Conservation (phyloP, 2,888 invertebrate genomes). For the Athripsodes cinereus region DNA sequence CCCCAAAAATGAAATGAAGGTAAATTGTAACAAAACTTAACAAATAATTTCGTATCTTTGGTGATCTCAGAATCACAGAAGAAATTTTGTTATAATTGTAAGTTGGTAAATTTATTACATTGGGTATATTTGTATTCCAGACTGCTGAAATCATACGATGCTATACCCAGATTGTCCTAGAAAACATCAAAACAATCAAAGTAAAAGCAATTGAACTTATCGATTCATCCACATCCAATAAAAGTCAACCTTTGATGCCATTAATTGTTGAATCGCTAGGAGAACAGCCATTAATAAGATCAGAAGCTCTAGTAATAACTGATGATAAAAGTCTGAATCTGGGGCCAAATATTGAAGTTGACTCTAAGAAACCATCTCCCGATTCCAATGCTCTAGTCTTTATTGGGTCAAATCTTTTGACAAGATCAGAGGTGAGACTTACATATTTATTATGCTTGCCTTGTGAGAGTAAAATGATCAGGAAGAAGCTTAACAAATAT, state of each 20-base stretch:
- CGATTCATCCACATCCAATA: conserved; percentile 48
- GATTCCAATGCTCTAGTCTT: conserved; percentile 49
- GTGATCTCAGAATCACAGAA: no score
- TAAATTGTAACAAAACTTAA: conserved; percentile 26
- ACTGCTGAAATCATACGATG: conserved; percentile 51
- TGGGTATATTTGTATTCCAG: conserved; percentile 29
- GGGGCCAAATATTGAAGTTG: conserved; percentile 49
- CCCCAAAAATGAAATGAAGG: conserved; percentile 41
- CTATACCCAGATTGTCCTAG: conserved; percentile 64
- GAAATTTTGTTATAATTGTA: no score
- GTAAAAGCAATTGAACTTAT: conserved; percentile 53
- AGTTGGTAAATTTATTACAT: no score
- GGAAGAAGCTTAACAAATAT: no score
- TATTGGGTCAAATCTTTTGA: conserved; percentile 48
- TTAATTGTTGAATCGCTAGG: conserved; percentile 54
- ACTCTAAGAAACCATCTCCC: conserved; percentile 54
- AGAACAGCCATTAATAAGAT: conserved; percentile 64
- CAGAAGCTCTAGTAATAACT: conserved; percentile 55
- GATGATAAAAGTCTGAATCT: conserved; percentile 41
- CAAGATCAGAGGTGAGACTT: conserved; percentile 42
- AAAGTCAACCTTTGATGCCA: conserved; percentile 47
- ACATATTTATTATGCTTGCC: no score
- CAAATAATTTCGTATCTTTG: no score
- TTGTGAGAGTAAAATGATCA: no score
- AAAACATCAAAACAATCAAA: conserved; percentile 60